Base-by-base conservation (phyloP, 37 sponge, comb jelly and placozoan species). In the Chondrosia reniformis region DNA sequence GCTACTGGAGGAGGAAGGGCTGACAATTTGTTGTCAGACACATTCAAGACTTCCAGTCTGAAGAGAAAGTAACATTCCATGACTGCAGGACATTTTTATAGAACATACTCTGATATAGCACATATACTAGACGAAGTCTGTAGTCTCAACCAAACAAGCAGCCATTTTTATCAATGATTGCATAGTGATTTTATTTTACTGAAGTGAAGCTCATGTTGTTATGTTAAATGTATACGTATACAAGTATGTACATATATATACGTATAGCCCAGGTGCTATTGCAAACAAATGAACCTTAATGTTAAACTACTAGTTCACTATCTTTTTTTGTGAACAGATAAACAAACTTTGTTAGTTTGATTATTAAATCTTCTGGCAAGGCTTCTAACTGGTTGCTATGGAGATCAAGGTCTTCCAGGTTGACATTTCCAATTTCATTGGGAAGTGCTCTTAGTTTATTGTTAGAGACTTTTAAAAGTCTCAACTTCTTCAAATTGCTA, bases 361-460 rank as follows among this genome's bases (percentile, higher is more conserved):
- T 25, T 0, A 86, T 59, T 33, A 91, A 79, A 52, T 77, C 33
- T 40, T 58, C 58, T 33, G 91, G 87, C 8, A 91, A 65, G 5
- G 63, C 37, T 21, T 67, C 32, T 5, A 91, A 72, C 22, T 80
- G 80, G 81, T 91, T 91, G 72, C 81, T 52, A 61, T 86, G 87
- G 66, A 86, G 65, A 71, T 84, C 84, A 9, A 91, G 71, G 4
- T 59, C 31, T 33, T 86, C 58, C 21, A 91, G 72, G 19, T 39
- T 7, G 62, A 80, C 76, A 4, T 22, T 49, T 1, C 81, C 75
- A 25, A 86, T 41, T 4, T 33, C 65, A 25, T 41, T 46, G 38
- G 87, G 87, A 4, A 91, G 74, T 7, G 25, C 69, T 21, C 31
- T 41, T 4, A 91, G 81, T 0, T 44, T 36, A 46, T 91, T 91